Conservation (phyloP, 2,888 invertebrate species). For the Steinernema carpocapsae region DNA sequence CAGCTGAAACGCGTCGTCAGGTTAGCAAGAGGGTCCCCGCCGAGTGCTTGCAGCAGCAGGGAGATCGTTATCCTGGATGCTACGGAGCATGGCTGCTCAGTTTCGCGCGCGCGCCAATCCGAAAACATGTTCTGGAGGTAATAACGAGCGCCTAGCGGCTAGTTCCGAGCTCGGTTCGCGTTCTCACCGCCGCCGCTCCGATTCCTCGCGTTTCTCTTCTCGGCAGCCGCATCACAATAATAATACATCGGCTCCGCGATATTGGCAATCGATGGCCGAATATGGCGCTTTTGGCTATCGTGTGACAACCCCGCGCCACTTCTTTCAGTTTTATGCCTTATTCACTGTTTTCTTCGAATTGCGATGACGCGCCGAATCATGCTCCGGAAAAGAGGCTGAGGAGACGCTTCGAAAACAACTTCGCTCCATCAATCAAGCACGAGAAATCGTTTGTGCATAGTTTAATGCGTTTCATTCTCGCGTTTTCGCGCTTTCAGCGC, state of each 20-base stretch:
- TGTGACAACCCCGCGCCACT: neutral
- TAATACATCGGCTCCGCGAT: constrained; percentile 22
- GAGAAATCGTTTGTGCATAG: neutral
- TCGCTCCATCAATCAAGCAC: constrained; percentile 2
- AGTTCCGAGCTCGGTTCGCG: neutral
- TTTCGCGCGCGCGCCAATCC: constrained; percentile 7
- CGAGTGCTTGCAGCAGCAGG: constrained; percentile 6
- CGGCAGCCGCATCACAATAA: constrained; percentile 17
- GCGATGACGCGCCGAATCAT: neutral
- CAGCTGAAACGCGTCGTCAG: constrained; percentile 23
- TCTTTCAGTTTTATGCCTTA: neutral
- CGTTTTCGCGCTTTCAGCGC: neutral
- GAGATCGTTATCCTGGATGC: constrained; percentile 7
- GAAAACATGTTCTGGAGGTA: constrained; percentile 29
- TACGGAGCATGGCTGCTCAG: constrained; percentile 27
- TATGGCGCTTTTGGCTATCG: constrained; percentile 10
- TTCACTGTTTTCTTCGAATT: neutral
- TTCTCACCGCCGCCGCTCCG: neutral
- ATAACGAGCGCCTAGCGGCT: constrained; percentile 7
- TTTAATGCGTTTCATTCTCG: neutral
- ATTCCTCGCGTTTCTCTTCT: constrained; percentile 1
- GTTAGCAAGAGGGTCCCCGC: constrained; percentile 1
- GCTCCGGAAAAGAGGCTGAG: neutral
- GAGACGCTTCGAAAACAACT: neutral
- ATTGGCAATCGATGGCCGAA: constrained; percentile 25